Evolutionary conservation across 2,797 vertebrate species (phyloP), one percentile per base, ranked within the genome.

Genomic region (Phataginus tricuspis): DNA sequence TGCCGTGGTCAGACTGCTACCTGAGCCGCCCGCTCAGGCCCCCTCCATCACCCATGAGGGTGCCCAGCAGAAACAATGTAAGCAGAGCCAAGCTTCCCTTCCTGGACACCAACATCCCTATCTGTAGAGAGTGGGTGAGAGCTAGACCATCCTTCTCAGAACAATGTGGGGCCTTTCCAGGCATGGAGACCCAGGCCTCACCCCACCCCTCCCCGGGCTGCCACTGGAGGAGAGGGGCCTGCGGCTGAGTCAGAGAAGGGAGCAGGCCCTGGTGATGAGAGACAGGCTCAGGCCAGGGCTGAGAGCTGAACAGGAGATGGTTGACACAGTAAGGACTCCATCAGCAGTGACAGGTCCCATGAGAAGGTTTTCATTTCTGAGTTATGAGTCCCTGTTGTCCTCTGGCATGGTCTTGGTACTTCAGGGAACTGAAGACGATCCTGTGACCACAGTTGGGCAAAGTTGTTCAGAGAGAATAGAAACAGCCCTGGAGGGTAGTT

Each of bases 191-290:
- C 55, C 34, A 13, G 55, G 1, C 57, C 49, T 55, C 61, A 23
- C 39, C 25, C 2, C 19, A 49, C 57, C 31, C 12, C 13, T 10
- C 14, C 49, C n/a, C n/a, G 1, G 0, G n/a, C 61, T 4, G 0
- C 71, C 37, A 59, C 23, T 29, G 71, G 37, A 79, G 4, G 42
- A 37, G 27, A 49, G 45, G 45, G 45, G 45, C 45, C 45, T 12
- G 10, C 10, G 11, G 45, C 45, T 45, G 45, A 45, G 45, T 45
- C 45, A 45, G 11, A 45, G 45, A 45, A 45, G 45, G 45, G 45
- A 45, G 45, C 45, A 45, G 45, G 11, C 45, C 45, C 45, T 45
- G 45, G 45, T 11, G 45, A 45, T 12, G 45, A 45, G 45, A 45
- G 45, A 37, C 13, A 74, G 69, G 55, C 85, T 55, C 71, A 19